Base-by-base conservation (phyloP, 2,113 vertebrate genomes). In the Ginglymostoma cirratum region DNA sequence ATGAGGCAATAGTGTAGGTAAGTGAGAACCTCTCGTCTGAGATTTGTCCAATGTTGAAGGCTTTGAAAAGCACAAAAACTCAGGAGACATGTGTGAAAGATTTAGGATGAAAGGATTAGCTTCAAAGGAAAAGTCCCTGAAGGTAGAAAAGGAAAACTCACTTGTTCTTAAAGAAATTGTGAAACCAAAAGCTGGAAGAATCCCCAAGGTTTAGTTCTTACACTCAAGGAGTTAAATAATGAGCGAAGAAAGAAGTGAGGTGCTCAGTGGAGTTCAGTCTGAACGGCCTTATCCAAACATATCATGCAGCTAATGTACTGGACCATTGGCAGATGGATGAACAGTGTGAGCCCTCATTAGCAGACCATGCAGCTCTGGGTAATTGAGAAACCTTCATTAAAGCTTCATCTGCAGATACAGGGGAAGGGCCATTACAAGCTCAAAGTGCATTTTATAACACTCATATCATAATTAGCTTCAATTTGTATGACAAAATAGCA, bases 381-480 rank as follows among this genome's bases (percentile, higher is more conserved):
- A 95, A 95, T 95, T 70, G 94, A 95, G 94, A 52, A 95, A 95
- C 94, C 67, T 95, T 95, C 94, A 95, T 95, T 95, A 95, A 95
- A 72, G 94, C 94, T 95, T 95, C 94, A 95, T 95, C 94, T 95
- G 94, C 94, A 76, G 94, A 95, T 72, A 95, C 94, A 95, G 94
- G 69, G 94, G 94, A 95, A 93, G 61, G 94, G 69, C 94, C 45
- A 95, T 95, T 95, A 95, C 94, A 95, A 48, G 66, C 94, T 72
- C 94, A 95, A 95, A 95, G 94, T 95, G 94, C 67, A 95, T 95
- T 95, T 95, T 95, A 95, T 95, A 95, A 95, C 94, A 95, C 94
- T 95, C 94, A 95, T 95, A 95, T 95, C 94, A 95, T 95, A 95
- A 95, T 95, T 95, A 95, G 94, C 94, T 72, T 95, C 94, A 95